Conservation (phyloP, 64 coral and sea anemone species). For the Pocillopora verrucosa region DNA sequence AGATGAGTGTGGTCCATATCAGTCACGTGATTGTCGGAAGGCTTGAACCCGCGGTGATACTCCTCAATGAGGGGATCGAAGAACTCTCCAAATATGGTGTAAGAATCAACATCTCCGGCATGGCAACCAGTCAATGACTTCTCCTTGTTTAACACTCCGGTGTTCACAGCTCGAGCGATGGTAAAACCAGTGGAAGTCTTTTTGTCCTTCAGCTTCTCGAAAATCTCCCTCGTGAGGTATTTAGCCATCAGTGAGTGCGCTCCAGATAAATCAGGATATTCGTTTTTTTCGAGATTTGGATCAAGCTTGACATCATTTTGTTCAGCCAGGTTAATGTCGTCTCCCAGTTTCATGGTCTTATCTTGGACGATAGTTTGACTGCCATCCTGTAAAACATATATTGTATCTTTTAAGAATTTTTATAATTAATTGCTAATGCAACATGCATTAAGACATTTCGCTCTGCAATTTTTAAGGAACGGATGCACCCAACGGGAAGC, state of each 20-base stretch:
- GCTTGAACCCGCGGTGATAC: conserved; percentile 54
- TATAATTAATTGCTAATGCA: too few relatives aligned
- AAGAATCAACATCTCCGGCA: conserved; percentile 57
- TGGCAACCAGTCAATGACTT: conserved; percentile 56
- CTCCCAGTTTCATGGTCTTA: conserved; percentile 36
- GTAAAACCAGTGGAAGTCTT: conserved; percentile 32
- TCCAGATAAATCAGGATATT: conserved; percentile 38
- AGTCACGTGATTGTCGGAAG: conserved; percentile 31
- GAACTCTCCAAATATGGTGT: conserved; percentile 44
- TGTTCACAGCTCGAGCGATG: conserved; percentile 36
- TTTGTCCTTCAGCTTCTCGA: conserved; percentile 42
- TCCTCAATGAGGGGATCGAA: conserved; percentile 53
- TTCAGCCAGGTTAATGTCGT: conserved; percentile 37
- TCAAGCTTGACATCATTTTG: conserved; percentile 37
- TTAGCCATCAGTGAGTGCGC: conserved; percentile 35
- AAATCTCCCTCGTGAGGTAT: conserved; percentile 30
- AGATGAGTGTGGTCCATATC: conserved; percentile 38
- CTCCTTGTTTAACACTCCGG: conserved; percentile 20
- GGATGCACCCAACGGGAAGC: too few relatives aligned
- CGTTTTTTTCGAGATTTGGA: conserved; percentile 18
- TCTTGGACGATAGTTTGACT: conserved; percentile 23
- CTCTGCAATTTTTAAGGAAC: too few relatives aligned
- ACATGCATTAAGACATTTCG: too few relatives aligned
- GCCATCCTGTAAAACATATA: not conserved
- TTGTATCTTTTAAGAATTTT: too few relatives aligned